Conservation (phyloP, 2,888 invertebrate species). For the Nephrocerus scutellatus region DNA sequence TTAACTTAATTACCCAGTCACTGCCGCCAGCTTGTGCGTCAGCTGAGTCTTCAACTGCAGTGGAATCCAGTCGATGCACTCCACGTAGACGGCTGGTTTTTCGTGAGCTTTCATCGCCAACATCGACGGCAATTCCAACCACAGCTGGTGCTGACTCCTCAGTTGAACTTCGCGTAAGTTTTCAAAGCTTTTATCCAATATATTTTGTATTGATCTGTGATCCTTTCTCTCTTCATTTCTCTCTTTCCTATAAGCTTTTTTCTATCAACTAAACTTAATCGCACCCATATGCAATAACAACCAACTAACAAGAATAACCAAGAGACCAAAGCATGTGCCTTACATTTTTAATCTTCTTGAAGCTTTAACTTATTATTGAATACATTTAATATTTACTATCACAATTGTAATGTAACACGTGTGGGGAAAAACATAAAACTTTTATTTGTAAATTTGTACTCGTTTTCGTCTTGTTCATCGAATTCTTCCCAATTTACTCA, state of each 20-base stretch:
- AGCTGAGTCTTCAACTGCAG: too few relatives aligned
- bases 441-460: too few relatives aligned
- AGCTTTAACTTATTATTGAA: conserved; percentile 7
- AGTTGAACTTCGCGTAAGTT: conserved; percentile 23
- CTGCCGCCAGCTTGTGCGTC: too few relatives aligned
- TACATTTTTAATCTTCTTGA: conserved; percentile 13
- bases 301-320: conserved; percentile 8
- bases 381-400: too few relatives aligned
- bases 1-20: too few relatives aligned
- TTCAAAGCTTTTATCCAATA: conserved; percentile 4
- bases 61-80: conserved; percentile 5
- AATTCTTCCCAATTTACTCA: too few relatives aligned
- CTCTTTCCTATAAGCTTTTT: conserved; percentile 10
- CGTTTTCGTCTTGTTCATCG: too few relatives aligned
- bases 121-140: neutral
- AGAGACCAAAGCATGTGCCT: conserved; percentile 25
- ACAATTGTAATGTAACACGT: too few relatives aligned
- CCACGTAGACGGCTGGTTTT: conserved; percentile 16
- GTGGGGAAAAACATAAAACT: too few relatives aligned
- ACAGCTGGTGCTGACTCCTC: neutral
- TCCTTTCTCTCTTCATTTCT: neutral
- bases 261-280: conserved; percentile 7
- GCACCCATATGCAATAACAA: neutral
- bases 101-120: conserved; percentile 4
- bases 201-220: conserved; percentile 3